Base-by-base conservation (phyloP, 2,888 invertebrate genomes). In the Napeogenes inachia region DNA sequence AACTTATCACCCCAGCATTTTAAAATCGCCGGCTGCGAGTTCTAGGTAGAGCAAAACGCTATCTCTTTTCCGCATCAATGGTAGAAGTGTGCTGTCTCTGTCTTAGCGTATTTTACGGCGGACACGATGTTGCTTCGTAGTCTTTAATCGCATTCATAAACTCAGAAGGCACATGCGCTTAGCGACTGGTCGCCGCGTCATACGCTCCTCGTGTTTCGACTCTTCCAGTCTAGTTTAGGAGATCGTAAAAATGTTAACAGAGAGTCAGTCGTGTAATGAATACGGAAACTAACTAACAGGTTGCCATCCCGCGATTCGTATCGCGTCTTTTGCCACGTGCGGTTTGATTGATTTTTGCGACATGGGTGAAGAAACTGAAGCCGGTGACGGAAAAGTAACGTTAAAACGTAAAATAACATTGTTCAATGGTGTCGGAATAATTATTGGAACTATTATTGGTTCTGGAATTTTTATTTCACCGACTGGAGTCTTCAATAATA, bases 401-500 rank as follows among this genome's bases (percentile, higher is more conserved):
- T 84, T 95, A 68, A 95, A 96, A 88, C 92, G 96, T 65, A 95
- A 95, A 90, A 94, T 97, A 74, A 96, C 96, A 42, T 91, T 97
- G 54, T 90, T 94, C 73, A 96, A 96, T 88, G 97, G 97, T 71
- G 95, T 97, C 35, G 95, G 95, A 38, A 93, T 97, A 65, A 97
- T 97, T 75, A 95, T 97, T 54, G 97, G 97, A 47, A 95, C 95
- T 42, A 97, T 97, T 74, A 95, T 97, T 70, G 98, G 98, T 54
- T 93, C 97, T 65, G 98, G 98, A 59, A 98, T 98, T 73, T 98
- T 98, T 83, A 95, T 98, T 72, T 95, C 97, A 38, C 98, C 97
- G n/a, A 95, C 96, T 69, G 95, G 95, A 71, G 95, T 95, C 68
- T 94, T 93, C 76, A 73, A 81, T 61, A 90, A 92, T 72, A 94